These are phyloP conservation scores for Diadema setosum DNA, from an alignment of 35 echinoderm and acorn worm genomes.

Conservation along the genomic window DNA sequence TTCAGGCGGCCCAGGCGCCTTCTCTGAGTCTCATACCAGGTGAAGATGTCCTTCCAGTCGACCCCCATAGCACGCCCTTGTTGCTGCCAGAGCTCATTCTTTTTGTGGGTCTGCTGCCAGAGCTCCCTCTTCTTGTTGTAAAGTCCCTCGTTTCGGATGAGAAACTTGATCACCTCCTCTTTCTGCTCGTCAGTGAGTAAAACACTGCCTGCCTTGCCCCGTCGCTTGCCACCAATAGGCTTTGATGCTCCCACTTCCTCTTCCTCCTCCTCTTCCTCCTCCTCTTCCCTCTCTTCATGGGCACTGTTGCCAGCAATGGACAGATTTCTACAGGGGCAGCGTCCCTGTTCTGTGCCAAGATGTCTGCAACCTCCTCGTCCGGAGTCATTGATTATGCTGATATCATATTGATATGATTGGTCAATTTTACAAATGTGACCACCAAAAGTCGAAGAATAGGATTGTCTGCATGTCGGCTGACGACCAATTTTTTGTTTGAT, in stretches of 20 bases:
- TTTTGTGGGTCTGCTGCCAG: neutral
- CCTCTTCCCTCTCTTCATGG: too few relatives aligned
- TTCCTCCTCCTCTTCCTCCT: neutral
- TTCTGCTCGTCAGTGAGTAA: neutral
- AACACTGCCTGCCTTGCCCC: neutral
- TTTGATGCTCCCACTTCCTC: neutral
- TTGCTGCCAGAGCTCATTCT: neutral
- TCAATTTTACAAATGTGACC: too few relatives aligned
- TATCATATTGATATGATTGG: too few relatives aligned
- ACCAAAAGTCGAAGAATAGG: too few relatives aligned
- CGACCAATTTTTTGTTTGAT: too few relatives aligned
- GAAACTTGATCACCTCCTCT: neutral
- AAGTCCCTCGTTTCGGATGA: neutral
- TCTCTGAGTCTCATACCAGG: neutral
- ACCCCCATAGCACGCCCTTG: too few relatives aligned
- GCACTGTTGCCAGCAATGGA: neutral
- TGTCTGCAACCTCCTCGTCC: neutral
- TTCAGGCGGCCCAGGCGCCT: neutral
- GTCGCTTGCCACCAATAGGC: neutral
- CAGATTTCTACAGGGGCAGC: neutral
- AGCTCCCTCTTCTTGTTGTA: neutral
- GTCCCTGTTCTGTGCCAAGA: neutral
- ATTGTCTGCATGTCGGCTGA: too few relatives aligned
- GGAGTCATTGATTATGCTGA: neutral
- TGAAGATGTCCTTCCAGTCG: neutral